These are phyloP conservation scores for Teleiodes luculella DNA, from an alignment of 2,888 invertebrate genomes.

Conservation along the genomic window DNA sequence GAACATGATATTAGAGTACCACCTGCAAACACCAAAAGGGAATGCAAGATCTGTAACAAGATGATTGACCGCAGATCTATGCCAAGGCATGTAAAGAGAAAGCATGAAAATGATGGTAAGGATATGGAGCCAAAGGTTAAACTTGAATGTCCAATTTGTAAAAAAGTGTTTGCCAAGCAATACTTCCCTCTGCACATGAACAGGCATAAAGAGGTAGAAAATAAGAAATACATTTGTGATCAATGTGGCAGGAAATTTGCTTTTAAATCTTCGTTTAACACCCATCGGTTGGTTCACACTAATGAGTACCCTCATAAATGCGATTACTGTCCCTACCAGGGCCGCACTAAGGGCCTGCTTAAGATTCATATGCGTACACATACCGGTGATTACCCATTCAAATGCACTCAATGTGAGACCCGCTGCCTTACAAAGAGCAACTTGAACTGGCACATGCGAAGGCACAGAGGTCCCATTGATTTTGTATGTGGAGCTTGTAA, in stretches of 20 bases:
- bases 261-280: conserved; percentile 33
- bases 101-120: background rate
- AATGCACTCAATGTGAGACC: conserved; percentile 20
- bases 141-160: conserved; percentile 14
- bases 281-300: conserved; percentile 39
- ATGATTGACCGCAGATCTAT: background rate
- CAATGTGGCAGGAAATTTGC: conserved; percentile 40
- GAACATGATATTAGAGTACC: conserved; percentile 3
- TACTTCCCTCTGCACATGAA: conserved; percentile 4
- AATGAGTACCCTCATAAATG: conserved; percentile 41
- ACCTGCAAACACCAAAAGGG: background rate
- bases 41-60: conserved; percentile 6
- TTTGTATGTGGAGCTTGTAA: conserved; percentile 30
- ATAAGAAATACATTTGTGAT: conserved; percentile 38
- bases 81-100: conserved; percentile 1
- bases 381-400: conserved; percentile 22
- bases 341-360: conserved; percentile 36
- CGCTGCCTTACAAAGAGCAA: conserved; percentile 44
- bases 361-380: conserved; percentile 34
- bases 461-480: conserved; percentile 26
- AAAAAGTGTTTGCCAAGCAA: conserved; percentile 6
- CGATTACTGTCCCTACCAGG: conserved; percentile 43
- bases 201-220: background rate
- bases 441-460: conserved; percentile 33
- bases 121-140: conserved; percentile 8